Base-by-base conservation (phyloP, 2,113 vertebrate species). In the Murina feae region DNA sequence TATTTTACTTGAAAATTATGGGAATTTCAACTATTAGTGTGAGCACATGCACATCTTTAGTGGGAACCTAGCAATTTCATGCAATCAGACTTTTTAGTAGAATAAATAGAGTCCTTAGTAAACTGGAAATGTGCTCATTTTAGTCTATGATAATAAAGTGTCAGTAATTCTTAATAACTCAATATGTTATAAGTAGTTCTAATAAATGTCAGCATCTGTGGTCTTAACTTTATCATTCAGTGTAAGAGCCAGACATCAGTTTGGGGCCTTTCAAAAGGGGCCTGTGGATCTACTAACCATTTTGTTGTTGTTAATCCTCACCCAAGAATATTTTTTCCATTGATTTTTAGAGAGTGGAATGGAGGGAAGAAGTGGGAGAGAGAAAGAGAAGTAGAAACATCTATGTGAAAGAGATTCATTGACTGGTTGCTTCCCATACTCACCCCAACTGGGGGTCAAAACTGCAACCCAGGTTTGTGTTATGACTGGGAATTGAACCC, bases 1-100 rank as follows among this genome's bases (percentile, higher is more conserved):
- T 74, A 58, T 74, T 92, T 85, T 79, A 89, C 60, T 58, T 86
- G 49, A 94, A 89, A 81, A 92, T 44, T 44, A 4, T 88, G 35
- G 49, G 11, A 60, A 68, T 81, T 85, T 55, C 9, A 95, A 21
- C 71, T 94, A 4, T 60, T 58, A 42, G 13, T 79, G 10, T 80
- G 1, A 74, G 25, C 88, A 21, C 5, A 6, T 63, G 28, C 35
- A 10, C 47, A 32, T 85, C 28, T 92, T 81, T 11, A 71, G 30
- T 86, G 74, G 39, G 55, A 85, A 92, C 17, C 21, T 58, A 89
- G 2, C 51, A 71, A 18, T 89, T 80, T 53, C 21, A 42, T 66
- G n/a, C 28, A 74, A 32, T 95, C 23, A 94, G 65, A 51, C 49
- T 85, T 89, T 72, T 85, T 74, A 66, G 25, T 55, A 74, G 37